Base-by-base conservation (phyloP, 53 echinoderm and acorn worm species). In the Stichopus horrens region DNA sequence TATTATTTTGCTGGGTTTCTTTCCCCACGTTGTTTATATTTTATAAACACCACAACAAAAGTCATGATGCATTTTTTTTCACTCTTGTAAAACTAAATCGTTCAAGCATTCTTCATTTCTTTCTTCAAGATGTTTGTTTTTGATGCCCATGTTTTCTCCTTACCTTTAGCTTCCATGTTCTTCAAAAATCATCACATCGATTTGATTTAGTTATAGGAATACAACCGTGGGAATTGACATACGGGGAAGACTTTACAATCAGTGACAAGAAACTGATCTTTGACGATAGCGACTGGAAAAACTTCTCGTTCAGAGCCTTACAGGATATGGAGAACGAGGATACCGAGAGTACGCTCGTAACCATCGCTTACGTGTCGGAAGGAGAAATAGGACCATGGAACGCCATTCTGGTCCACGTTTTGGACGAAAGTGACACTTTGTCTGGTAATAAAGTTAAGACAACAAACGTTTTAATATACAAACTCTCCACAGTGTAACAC, bases 201-300 rank as follows among this genome's bases (percentile, higher is more conserved):
- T 37, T 37, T 37, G 37, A 37, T 37, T 37, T 23, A 87, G 87
- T 87, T 21, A 74, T 87, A 54, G 87, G 87, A 0, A 21, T 87
- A 18, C 75, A 74, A 19, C 75, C 87, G 19, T 87, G 75, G 74
- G 87, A 87, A 53, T 56, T 87, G 2, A 37, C 71, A 7, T 87
- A 87, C 75, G 87, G 87, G 5, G 21, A 56, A 14, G 87, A 87
- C 74, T 87, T 74, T 73, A 87, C 87, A 7, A 75, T 87, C 57
- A 75, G 75, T 22, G 21, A 18, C 9, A 87, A 87, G 21, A 87
- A 87, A 56, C 87, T 87, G 4, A 37, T 75, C 19, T 87, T 87
- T 57, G 54, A 87, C 18, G 55, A 75, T 5, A 87, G 74, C 37
- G 75, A 87, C 19, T 20, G 75, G 8, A 54, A 87, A 55, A 87